Percentiles rank a stretch among this genome's conserved stretches.
Conservation (phyloP, 2,888 invertebrate genomes). For the Aporophyla lueneburgensis region DNA sequence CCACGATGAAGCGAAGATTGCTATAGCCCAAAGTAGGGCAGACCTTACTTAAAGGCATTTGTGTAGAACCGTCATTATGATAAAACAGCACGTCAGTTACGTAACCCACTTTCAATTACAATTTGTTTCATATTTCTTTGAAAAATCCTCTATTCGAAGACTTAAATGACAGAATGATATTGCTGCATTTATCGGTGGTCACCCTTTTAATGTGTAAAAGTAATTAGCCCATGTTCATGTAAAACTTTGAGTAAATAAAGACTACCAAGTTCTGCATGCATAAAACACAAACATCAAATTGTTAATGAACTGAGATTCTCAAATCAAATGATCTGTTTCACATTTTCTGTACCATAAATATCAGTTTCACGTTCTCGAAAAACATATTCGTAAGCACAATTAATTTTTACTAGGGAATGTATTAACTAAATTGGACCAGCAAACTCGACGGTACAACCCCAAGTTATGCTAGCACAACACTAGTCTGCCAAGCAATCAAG, state of each 20-base stretch:
- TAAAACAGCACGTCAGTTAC: neutral
- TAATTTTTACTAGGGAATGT: neutral
- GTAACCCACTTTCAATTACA: neutral
- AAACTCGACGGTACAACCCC: neutral
- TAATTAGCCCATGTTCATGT: neutral
- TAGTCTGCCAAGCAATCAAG: constrained; percentile 37
- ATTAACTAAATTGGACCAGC: neutral
- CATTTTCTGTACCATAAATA: neutral
- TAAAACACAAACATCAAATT: too few relatives aligned
- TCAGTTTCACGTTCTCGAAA: neutral
- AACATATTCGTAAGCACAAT: neutral
- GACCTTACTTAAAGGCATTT: neutral
- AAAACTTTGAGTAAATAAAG: neutral
- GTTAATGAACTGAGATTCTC: neutral
- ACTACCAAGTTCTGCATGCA: neutral
- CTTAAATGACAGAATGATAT: neutral
- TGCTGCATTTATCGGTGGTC: neutral
- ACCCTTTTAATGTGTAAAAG: neutral
- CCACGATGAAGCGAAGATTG: neutral
- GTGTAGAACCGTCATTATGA: neutral
- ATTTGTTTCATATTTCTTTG: neutral
- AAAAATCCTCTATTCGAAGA: neutral
- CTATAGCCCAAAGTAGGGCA: neutral
- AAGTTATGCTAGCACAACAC: neutral
- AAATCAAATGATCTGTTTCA: neutral